These are phyloP conservation scores for Drosophila tsacasi DNA, from an alignment of 1,140 invertebrate species.

Conservation along the genomic window DNA sequence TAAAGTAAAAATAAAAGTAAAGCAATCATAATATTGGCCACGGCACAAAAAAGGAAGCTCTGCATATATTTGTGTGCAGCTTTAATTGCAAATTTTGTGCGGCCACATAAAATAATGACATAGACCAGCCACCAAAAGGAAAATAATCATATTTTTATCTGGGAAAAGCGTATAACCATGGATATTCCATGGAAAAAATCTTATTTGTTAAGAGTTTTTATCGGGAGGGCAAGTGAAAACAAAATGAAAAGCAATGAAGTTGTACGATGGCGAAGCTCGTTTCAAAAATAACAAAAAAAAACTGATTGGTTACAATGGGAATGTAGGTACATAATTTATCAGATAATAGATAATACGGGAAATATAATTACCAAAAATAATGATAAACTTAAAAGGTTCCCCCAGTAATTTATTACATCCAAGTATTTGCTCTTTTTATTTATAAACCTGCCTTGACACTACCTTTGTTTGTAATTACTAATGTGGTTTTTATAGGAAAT, in stretches of 20 bases:
- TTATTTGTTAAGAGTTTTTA: conserved; percentile 59
- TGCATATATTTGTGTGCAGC: conserved; percentile 38
- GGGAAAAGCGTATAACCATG: neutral
- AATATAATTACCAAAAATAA: neutral
- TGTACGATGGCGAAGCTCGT: neutral
- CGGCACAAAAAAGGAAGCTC: neutral
- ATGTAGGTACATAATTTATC: neutral
- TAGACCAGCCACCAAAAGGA: neutral
- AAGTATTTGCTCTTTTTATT: neutral
- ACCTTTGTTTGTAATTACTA: neutral
- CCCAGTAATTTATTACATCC: neutral
- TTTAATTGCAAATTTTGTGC: conserved; percentile 63
- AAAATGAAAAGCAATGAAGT: conserved; percentile 36
- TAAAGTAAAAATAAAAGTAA: conserved; percentile 4
- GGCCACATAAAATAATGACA: conserved; percentile 51
- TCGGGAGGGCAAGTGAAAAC: conserved; percentile 35
- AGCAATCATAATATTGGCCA: neutral
- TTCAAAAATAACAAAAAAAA: conserved; percentile 16
- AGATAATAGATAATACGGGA: neutral
- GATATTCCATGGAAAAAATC: conserved; percentile 35
- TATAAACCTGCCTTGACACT: neutral
- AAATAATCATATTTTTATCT: conserved; percentile 17
- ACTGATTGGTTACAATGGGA: conserved; percentile 37
- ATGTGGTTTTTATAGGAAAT: neutral
- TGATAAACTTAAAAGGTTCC: neutral